A percentile compares a stretch with the other conserved stretches of the same genome.
Evolutionary conservation across 2,888 invertebrate genomes (phyloP).

Genomic region (Nasonia oneida): DNA sequence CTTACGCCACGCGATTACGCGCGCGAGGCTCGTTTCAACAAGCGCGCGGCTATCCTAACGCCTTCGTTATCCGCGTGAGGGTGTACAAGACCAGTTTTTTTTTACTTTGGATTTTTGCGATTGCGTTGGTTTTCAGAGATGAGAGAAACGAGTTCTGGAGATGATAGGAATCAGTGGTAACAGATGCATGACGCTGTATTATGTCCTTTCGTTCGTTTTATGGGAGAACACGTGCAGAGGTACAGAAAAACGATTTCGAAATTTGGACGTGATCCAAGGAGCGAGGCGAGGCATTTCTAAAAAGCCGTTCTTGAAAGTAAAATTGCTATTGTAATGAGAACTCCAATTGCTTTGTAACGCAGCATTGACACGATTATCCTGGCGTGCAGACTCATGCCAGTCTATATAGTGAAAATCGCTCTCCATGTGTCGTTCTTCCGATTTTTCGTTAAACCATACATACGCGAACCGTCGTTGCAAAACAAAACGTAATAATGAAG

Average conservation of each 20-base stretch:
- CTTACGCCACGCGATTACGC: constrained; percentile 67
- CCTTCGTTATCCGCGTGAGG: background rate
- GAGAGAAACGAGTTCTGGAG: background rate
- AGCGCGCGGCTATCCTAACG: background rate
- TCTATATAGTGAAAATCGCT: constrained; percentile 27
- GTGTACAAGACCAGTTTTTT: background rate
- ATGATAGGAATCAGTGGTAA: no score
- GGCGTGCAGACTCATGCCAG: constrained; percentile 65
- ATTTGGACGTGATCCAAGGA: constrained; percentile 6
- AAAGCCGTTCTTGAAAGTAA: constrained; percentile 23
- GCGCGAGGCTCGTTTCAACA: background rate
- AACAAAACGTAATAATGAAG: background rate
- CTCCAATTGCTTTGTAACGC: constrained; percentile 59
- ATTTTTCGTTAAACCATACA: background rate
- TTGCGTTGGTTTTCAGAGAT: background rate
- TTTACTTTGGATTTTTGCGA: background rate
- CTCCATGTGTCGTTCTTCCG: background rate
- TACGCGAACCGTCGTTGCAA: background rate
- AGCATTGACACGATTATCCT: constrained; percentile 64
- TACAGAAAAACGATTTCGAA: background rate
- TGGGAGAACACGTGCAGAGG: background rate
- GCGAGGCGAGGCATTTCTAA: background rate
- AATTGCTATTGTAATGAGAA: constrained; percentile 49
- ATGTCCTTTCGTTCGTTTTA: no score
- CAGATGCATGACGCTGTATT: no score